Evolutionary conservation across 2,797 vertebrate genomes (phyloP).

Genomic region (Takifugu ocellatus): DNA sequence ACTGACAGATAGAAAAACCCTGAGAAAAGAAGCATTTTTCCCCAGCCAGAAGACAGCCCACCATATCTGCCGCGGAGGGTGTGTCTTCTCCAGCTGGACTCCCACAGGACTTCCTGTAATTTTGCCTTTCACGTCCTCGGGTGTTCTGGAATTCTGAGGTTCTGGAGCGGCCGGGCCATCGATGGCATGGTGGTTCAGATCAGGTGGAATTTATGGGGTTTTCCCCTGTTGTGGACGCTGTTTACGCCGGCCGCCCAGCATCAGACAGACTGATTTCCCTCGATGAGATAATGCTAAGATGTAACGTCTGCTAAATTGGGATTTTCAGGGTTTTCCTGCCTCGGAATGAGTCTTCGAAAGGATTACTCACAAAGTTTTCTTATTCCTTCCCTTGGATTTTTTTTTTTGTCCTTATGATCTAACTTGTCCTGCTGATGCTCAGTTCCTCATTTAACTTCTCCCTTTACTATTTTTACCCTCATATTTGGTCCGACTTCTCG

Average conservation of each 20-base stretch:
- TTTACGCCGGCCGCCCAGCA: slow-evolving; percentile 5
- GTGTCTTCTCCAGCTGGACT: slow-evolving; percentile 65
- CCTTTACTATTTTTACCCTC: background rate
- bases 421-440: background rate
- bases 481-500: background rate
- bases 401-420: too few relatives aligned
- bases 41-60: slow-evolving; percentile 41
- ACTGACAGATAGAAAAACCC: slow-evolving; percentile 9
- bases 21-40: slow-evolving; percentile 14
- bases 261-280: slow-evolving; percentile 12
- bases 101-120: slow-evolving; percentile 67
- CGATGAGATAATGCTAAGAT: slow-evolving; percentile 1
- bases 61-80: slow-evolving; percentile 59
- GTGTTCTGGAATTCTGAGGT: slow-evolving; percentile 19
- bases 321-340: background rate
- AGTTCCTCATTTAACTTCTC: background rate
- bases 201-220: background rate
- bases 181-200: background rate
- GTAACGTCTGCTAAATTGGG: background rate
- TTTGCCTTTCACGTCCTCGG: slow-evolving; percentile 48
- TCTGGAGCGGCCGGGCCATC: background rate
- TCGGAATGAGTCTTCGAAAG: too few relatives aligned
- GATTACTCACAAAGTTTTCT: too few relatives aligned
- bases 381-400: background rate
- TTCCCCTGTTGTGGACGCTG: slow-evolving; percentile 12